Conservation (phyloP, 2,113 vertebrate species). For the Setophaga kirtlandii region DNA sequence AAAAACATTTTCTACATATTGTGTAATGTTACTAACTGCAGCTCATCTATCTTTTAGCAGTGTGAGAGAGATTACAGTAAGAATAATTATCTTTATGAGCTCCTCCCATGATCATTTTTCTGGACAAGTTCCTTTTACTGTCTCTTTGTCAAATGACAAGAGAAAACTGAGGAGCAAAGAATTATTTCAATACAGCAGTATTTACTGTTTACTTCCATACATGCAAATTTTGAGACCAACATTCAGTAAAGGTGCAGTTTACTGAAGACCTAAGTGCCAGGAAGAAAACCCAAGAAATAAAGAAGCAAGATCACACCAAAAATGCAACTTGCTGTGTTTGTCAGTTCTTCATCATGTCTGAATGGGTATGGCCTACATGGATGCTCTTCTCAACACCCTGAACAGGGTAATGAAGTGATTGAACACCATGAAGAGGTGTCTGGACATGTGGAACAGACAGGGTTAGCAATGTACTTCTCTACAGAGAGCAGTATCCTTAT, state of each 20-base stretch:
- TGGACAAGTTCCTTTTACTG: neutral
- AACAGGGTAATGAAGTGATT: neutral
- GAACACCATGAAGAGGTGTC: neutral
- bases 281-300: neutral
- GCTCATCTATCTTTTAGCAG: neutral
- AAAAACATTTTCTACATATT: neutral
- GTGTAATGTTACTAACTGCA: neutral
- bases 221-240: neutral
- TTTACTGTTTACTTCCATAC: neutral
- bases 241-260: neutral
- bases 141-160: neutral
- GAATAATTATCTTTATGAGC: neutral
- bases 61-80: neutral
- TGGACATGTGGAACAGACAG: neutral
- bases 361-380: neutral
- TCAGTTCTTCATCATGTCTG: neutral
- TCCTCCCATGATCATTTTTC: neutral
- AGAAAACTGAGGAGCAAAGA: neutral
- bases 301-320: neutral
- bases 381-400: neutral
- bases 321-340: neutral
- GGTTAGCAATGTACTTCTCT: neutral
- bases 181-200: neutral
- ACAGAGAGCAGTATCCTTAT: neutral
- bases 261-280: neutral